phyloP scores from a whole-genome alignment of 2,797 vertebrate species.

The Alca torda region DNA sequence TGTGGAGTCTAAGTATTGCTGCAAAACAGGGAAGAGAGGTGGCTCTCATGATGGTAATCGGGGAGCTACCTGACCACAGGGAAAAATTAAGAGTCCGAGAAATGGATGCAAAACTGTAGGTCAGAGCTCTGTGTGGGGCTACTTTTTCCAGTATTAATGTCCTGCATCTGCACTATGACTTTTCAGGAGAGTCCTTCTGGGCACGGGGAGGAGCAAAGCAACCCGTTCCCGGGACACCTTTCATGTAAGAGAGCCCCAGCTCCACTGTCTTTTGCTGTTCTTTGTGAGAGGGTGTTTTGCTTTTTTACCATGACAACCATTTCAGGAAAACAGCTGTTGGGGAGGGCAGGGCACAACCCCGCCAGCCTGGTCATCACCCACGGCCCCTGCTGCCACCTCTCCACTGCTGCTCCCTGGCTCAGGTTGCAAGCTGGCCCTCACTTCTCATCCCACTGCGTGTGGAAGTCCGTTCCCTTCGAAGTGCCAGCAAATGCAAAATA shows the following conservation, averaged over 20 bases:
- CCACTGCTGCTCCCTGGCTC: neutral
- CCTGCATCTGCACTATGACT: neutral
- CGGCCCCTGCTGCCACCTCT: neutral
- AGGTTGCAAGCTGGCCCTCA: neutral
- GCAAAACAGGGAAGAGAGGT: neutral
- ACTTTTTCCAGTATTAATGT: neutral
- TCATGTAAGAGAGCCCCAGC: neutral
- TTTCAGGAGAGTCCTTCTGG: neutral
- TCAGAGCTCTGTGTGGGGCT: neutral
- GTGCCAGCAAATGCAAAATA: neutral
- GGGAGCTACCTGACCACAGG: no score
- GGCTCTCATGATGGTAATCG: neutral
- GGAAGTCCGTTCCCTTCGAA: neutral
- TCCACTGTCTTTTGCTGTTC: neutral
- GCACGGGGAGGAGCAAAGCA: neutral
- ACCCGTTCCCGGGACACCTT: neutral
- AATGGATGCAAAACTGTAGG: neutral
- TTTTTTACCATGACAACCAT: neutral
- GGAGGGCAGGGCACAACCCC: neutral
- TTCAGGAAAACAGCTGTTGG: neutral
- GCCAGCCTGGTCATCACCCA: neutral
- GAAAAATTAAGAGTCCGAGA: neutral
- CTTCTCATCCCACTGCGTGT: neutral
- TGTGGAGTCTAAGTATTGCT: conserved; percentile 78
- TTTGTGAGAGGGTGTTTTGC: neutral